A percentile compares a stretch with the other conserved stretches of the same genome.
Evolutionary conservation across 2,888 invertebrate species (phyloP).

Genomic region (Aspidiotus destructor): DNA sequence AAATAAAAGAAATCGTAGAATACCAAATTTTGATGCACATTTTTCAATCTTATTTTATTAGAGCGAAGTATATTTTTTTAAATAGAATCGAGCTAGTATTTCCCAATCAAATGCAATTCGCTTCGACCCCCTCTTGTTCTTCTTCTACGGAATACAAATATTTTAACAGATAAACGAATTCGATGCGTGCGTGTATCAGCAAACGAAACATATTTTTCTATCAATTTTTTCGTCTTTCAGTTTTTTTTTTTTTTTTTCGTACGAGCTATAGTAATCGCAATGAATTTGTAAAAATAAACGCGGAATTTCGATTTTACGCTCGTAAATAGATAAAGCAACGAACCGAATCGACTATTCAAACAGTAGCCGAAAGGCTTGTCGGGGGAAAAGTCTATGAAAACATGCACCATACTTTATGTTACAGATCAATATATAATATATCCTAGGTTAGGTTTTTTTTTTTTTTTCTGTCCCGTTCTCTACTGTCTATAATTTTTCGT

Average conservation of each 20-base stretch:
- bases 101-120: too few relatives aligned
- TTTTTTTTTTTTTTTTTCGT: background rate
- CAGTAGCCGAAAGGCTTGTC: conserved; percentile 1
- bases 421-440: background rate
- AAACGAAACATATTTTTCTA: background rate
- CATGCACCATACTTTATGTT: background rate
- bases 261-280: background rate
- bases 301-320: conserved; percentile 1
- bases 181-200: too few relatives aligned
- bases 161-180: too few relatives aligned
- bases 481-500: too few relatives aligned
- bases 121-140: too few relatives aligned
- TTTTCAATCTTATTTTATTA: too few relatives aligned
- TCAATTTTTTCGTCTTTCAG: background rate
- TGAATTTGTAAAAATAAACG: conserved; percentile 4
- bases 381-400: conserved; percentile 1
- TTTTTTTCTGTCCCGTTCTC: background rate
- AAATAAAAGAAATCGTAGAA: too few relatives aligned
- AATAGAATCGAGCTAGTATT: too few relatives aligned
- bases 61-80: too few relatives aligned
- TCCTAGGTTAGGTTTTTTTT: conserved; percentile 2
- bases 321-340: conserved; percentile 1
- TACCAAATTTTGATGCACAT: too few relatives aligned
- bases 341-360: conserved; percentile 4
- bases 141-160: too few relatives aligned